Conservation (phyloP, 1,140 invertebrate genomes). For the Drosophila ohnishii region DNA sequence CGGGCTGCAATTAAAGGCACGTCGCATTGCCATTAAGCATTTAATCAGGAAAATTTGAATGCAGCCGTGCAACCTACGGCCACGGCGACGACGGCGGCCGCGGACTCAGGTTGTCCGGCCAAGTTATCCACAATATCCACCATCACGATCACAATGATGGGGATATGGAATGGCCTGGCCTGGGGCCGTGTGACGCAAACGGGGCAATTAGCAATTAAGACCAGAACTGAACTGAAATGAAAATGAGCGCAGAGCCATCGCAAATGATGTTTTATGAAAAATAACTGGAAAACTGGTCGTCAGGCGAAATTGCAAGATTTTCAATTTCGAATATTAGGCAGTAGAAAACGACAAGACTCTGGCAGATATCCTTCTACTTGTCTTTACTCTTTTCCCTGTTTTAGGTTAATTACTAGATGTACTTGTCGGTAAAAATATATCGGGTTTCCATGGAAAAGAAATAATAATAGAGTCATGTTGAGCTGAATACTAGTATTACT, state of each 20-base stretch:
- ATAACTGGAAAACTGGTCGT: constrained; percentile 8
- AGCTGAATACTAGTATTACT: too few relatives aligned
- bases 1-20: constrained; percentile 70
- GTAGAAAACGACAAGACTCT: not conserved
- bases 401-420: too few relatives aligned
- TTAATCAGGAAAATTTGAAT: constrained; percentile 80
- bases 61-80: constrained; percentile 46
- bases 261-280: constrained; percentile 22
- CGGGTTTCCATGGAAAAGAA: too few relatives aligned
- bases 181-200: constrained; percentile 64
- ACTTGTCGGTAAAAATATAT: too few relatives aligned
- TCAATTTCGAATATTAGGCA: not conserved
- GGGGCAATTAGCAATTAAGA: constrained; percentile 79
- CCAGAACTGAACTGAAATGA: constrained; percentile 20
- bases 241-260: constrained; percentile 19
- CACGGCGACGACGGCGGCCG: not conserved
- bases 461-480: too few relatives aligned
- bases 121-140: constrained; percentile 10
- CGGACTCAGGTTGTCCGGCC: constrained; percentile 17
- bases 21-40: constrained; percentile 74
- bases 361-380: not conserved
- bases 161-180: constrained; percentile 7
- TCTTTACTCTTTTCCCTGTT: not conserved
- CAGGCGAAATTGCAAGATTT: constrained; percentile 15
- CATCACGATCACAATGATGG: constrained; percentile 12